phyloP scores from a whole-genome alignment of 2,888 invertebrate genomes.

The Tipula confusa region DNA sequence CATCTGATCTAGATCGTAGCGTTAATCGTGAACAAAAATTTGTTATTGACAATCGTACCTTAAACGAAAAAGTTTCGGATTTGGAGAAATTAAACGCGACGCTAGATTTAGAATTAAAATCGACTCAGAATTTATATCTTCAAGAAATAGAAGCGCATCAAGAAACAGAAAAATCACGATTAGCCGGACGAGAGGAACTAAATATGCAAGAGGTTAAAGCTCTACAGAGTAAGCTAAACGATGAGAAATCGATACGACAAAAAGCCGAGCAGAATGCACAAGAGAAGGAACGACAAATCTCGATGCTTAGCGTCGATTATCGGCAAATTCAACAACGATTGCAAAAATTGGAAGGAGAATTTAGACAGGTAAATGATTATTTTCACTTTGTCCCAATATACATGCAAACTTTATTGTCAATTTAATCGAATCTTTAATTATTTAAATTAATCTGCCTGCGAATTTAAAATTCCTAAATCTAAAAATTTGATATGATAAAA shows the following conservation, averaged over 20 bases:
- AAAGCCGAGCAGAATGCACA: conserved; percentile 82
- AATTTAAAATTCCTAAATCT: background rate
- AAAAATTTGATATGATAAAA: background rate
- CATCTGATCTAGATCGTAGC: conserved; percentile 64
- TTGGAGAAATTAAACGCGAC: conserved; percentile 87
- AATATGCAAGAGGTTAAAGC: conserved; percentile 91
- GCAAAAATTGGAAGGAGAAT: conserved; percentile 87
- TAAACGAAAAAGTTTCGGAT: conserved; percentile 74
- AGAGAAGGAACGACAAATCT: conserved; percentile 90
- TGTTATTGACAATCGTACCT: conserved; percentile 70
- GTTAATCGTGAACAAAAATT: conserved; percentile 56
- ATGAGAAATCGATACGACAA: conserved; percentile 82
- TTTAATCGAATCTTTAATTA: too few species aligned
- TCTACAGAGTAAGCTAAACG: conserved; percentile 84
- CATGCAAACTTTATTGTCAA: background rate
- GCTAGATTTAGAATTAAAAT: conserved; percentile 76
- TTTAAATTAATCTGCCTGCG: background rate
- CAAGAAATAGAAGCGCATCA: conserved; percentile 85
- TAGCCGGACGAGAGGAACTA: conserved; percentile 85
- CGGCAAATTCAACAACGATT: conserved; percentile 88
- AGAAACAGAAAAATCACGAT: conserved; percentile 78
- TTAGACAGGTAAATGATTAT: conserved; percentile 66
- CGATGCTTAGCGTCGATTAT: conserved; percentile 91
- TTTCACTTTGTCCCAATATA: background rate
- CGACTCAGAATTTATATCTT: conserved; percentile 75